Base-by-base conservation (phyloP, 2,888 invertebrate genomes). In the Eristalis pertinax region DNA sequence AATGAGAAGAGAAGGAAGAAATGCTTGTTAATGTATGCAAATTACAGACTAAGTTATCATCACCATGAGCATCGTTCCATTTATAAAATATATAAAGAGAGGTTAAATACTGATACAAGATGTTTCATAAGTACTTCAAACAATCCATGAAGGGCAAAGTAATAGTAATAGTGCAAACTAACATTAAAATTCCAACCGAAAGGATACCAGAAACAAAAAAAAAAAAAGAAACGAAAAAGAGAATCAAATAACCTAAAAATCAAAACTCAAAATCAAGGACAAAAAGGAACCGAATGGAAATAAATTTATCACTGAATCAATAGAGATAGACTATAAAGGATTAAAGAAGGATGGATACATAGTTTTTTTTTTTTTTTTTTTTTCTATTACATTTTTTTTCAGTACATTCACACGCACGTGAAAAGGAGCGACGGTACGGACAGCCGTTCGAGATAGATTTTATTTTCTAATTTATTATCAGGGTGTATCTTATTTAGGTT, bases 141-240 rank as follows among this genome's bases (percentile, higher is more conserved):
- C 79, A 86, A 32, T 86, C 83, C 83, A 77, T 69, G 69, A 70
- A 86, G 86, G 86, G 82, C 82, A 82, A 82, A 86, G 78, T 65
- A 82, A 78, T 32, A 69, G 68, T 85, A 68, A 85, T 56, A 83
- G 86, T 86, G 86, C 86, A 86, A 86, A 86, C 86, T 78, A 83
- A 86, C 83, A 86, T 79, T 83, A 74, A 74, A 72, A 50, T 4
- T 50, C 50, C 50, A 50, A 50, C 50, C 50, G 50, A 67, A 60
- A 62, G 62, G 60, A 77, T 58, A 70, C 24, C 22, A 76, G 50
- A 76, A 35, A 50, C 4, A 56, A 65, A 4, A 32, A 32, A 8
- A 32, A 8, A 8, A 32, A 32, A 32, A 32, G 0, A 0, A 10
- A 32, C 0, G 1, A 10, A 32, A 4, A 32, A 32, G 4, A 2